Conservation (phyloP, 2,797 vertebrate species). For the Borostomias antarcticus region DNA sequence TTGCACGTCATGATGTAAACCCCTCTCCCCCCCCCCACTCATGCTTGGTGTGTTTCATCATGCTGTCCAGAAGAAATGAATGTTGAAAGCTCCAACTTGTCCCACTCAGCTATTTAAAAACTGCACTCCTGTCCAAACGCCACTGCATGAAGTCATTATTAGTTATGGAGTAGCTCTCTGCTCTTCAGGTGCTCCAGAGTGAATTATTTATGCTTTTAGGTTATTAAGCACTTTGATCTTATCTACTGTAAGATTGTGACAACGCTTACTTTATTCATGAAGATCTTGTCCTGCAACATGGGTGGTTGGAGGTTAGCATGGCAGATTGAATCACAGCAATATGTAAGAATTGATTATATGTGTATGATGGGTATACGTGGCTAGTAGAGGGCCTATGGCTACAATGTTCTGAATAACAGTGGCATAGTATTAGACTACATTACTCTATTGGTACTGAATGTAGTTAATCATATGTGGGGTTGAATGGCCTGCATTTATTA, state of each 20-base stretch:
- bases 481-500: not conserved
- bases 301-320: not conserved
- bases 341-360: too few species aligned
- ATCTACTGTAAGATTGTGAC: slow-evolving; percentile 42
- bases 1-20: not conserved
- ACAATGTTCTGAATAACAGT: too few species aligned
- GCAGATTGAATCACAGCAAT: not conserved
- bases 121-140: slow-evolving; percentile 44
- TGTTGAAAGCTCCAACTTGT: slow-evolving; percentile 51
- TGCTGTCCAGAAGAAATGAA: slow-evolving; percentile 58
- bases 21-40: not conserved
- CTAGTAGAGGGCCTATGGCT: too few species aligned
- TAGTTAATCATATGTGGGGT: too few species aligned
- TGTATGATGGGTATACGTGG: too few species aligned
- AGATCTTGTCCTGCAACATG: not conserved
- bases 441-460: not conserved
- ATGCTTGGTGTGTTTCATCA: slow-evolving; percentile 29
- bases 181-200: slow-evolving; percentile 28
- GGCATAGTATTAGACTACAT: too few species aligned
- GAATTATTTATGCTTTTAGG: slow-evolving; percentile 60
- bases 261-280: slow-evolving; percentile 11
- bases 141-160: slow-evolving; percentile 38
- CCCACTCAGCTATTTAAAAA: slow-evolving; percentile 66
- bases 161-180: slow-evolving; percentile 42
- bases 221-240: slow-evolving; percentile 56